Conservation (phyloP, 1,140 invertebrate genomes). For the Hestina assimilis region DNA sequence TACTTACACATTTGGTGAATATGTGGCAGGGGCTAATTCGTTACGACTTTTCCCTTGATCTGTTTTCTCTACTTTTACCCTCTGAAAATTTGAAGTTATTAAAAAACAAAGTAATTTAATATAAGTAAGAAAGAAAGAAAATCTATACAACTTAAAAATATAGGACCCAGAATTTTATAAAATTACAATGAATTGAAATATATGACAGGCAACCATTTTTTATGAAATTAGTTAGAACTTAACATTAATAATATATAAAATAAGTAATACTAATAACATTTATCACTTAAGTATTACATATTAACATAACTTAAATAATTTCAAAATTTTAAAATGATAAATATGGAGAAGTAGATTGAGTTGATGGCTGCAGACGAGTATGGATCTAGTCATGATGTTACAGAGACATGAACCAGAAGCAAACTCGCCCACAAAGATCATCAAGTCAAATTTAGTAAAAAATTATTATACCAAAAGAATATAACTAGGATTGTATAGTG, state of each 20-base stretch:
- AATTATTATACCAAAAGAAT: no score
- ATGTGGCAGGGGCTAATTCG: slow-evolving; percentile 51
- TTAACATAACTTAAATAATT: background rate
- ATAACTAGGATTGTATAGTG: no score
- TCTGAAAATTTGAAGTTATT: slow-evolving; percentile 43
- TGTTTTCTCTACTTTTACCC: slow-evolving; percentile 46
- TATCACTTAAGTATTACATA: no score
- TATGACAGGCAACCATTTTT: no score
- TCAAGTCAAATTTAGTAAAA: slow-evolving; percentile 69
- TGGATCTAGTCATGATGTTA: slow-evolving; percentile 88
- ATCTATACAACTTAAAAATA: background rate
- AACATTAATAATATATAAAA: no score
- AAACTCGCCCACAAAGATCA: slow-evolving; percentile 85
- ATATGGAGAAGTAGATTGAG: slow-evolving; percentile 41
- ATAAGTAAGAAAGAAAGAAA: background rate
- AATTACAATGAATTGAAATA: no score
- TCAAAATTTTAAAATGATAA: no score
- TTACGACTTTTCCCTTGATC: slow-evolving; percentile 39
- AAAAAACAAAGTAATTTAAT: no score
- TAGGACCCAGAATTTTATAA: no score
- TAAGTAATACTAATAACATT: no score
- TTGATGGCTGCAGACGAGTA: slow-evolving; percentile 87
- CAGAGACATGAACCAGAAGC: slow-evolving; percentile 85
- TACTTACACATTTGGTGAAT: slow-evolving; percentile 61
- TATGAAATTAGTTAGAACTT: no score